Evolutionary conservation across 2,113 vertebrate species (phyloP).

Genomic region (Nettapus auritus): DNA sequence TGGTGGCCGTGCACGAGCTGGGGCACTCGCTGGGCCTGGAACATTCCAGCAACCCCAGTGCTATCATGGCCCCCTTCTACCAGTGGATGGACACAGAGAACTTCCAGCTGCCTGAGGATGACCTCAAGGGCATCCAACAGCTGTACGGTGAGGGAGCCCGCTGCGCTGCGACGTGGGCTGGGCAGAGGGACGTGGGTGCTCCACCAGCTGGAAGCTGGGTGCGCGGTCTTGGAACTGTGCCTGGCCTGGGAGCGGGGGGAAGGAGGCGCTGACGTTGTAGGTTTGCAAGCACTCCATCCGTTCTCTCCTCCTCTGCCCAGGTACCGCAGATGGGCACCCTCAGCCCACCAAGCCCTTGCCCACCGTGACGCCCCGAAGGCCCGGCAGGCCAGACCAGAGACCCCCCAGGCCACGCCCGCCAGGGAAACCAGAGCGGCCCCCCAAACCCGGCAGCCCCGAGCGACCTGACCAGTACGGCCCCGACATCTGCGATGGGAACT

Average conservation of each 20-base stretch:
- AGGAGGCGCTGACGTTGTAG: background rate
- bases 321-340: constrained; percentile 78
- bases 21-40: constrained; percentile 94
- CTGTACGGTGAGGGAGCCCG: constrained; percentile 86
- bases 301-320: constrained; percentile 32
- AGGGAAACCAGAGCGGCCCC: constrained; percentile 80
- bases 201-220: background rate
- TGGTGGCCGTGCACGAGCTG: constrained; percentile 94
- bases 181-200: background rate
- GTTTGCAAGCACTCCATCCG: background rate
- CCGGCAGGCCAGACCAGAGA: constrained; percentile 81
- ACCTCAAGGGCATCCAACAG: constrained; percentile 91
- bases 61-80: constrained; percentile 97
- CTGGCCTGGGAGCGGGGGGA: too few relatives aligned
- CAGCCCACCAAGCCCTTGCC: constrained; percentile 86
- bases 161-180: background rate
- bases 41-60: constrained; percentile 90
- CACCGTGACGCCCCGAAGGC: constrained; percentile 81
- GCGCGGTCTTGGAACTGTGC: background rate
- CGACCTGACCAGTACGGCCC: constrained; percentile 87
- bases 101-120: constrained; percentile 91
- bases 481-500: constrained; percentile 94
- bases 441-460: constrained; percentile 79
- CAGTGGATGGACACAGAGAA: constrained; percentile 92
- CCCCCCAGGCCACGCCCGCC: constrained; percentile 69